phyloP scores from a whole-genome alignment of 1,140 invertebrate species.

The Cheumatopsyche charites region DNA sequence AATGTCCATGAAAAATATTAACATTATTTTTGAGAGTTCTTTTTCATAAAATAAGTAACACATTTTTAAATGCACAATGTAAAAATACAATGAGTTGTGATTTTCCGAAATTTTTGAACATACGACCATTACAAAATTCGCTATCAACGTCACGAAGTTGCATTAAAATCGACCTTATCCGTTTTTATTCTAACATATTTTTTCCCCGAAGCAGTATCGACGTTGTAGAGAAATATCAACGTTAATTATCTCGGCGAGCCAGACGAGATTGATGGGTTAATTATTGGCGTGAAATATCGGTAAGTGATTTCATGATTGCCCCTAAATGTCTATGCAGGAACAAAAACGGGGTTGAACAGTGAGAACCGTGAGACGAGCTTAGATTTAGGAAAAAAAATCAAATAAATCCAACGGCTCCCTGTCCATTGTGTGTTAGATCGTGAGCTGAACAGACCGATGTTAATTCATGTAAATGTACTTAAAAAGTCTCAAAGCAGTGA shows the following conservation, averaged over 20 bases:
- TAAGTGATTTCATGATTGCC: constrained; percentile 35
- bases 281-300: constrained; percentile 37
- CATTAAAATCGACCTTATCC: too few relatives aligned
- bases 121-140: too few relatives aligned
- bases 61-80: too few relatives aligned
- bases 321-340: constrained; percentile 13
- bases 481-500: constrained; percentile 24
- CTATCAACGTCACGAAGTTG: too few relatives aligned
- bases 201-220: constrained; percentile 9
- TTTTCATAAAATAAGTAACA: too few relatives aligned
- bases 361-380: background rate
- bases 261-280: constrained; percentile 40
- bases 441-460: constrained; percentile 23
- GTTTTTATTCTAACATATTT: constrained; percentile 4
- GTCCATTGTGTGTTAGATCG: constrained; percentile 31
- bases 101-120: too few relatives aligned
- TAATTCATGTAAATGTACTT: constrained; percentile 36
- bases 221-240: constrained; percentile 11
- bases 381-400: constrained; percentile 1
- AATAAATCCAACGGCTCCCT: constrained; percentile 25
- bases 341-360: constrained; percentile 7
- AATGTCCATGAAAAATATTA: too few relatives aligned
- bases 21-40: too few relatives aligned
- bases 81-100: too few relatives aligned
- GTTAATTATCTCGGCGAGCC: constrained; percentile 11